A percentile compares a stretch with the other conserved stretches of the same genome.
Evolutionary conservation across 2,888 invertebrate species (phyloP).

Genomic region (Melieria crassipennis): DNA sequence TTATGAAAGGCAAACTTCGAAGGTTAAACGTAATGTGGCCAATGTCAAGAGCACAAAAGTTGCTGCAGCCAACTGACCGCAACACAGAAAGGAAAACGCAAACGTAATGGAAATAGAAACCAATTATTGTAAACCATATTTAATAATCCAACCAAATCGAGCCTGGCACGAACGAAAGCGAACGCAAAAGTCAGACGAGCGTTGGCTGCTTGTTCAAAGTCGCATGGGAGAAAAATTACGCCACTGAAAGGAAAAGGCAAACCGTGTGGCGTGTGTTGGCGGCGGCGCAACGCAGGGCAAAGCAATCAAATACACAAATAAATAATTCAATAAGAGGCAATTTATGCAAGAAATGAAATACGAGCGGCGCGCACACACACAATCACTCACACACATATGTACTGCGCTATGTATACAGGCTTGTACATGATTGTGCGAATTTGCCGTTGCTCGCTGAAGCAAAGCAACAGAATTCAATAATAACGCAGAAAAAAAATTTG

Average conservation of each 20-base stretch:
- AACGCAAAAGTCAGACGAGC: too few species aligned
- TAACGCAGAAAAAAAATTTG: slow-evolving; percentile 10
- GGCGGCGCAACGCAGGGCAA: too few species aligned
- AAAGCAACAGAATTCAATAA: slow-evolving; percentile 17
- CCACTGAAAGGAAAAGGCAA: neutral
- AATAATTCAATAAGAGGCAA: slow-evolving; percentile 46
- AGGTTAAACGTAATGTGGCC: too few species aligned
- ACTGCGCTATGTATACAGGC: neutral
- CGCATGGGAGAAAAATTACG: neutral
- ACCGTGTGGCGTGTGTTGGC: too few species aligned
- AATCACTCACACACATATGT: neutral
- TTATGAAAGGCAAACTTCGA: too few species aligned
- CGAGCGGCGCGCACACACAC: slow-evolving; percentile 31
- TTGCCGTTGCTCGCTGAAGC: neutral
- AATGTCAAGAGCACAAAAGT: too few species aligned
- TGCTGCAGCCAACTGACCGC: too few species aligned
- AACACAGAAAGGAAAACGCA: neutral
- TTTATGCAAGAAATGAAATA: slow-evolving; percentile 48
- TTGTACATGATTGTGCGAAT: neutral
- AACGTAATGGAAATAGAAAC: slow-evolving; percentile 2
- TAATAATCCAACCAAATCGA: slow-evolving; percentile 12
- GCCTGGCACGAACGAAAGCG: too few species aligned
- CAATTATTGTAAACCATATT: slow-evolving; percentile 21
- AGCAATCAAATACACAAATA: slow-evolving; percentile 29
- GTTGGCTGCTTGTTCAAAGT: neutral